phyloP scores from a whole-genome alignment of 1,140 invertebrate genomes.

The Caerostris extrusa region DNA sequence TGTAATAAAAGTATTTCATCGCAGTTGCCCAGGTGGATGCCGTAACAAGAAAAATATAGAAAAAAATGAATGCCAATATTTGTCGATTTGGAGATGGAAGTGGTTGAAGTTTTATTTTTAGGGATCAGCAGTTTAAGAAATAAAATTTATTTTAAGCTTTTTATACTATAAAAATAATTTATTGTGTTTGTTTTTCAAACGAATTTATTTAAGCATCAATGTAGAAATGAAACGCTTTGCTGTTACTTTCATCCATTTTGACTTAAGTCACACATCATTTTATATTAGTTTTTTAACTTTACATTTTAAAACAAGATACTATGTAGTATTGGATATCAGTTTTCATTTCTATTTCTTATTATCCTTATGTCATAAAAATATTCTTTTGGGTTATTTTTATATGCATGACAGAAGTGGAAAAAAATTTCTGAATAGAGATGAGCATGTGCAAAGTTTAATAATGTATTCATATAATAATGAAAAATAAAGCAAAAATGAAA shows the following conservation, averaged over 20 bases:
- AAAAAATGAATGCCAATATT: background rate
- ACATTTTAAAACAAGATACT: no score
- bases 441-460: no score
- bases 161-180: background rate
- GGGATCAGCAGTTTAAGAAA: background rate
- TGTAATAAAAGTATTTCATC: slow-evolving; percentile 27
- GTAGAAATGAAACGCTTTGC: background rate
- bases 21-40: background rate
- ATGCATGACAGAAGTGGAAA: no score
- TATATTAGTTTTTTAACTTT: no score
- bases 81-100: background rate
- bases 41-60: background rate
- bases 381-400: no score
- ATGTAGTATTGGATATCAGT: no score
- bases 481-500: no score
- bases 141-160: background rate
- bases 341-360: no score
- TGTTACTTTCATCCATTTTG: background rate
- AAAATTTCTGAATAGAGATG: no score
- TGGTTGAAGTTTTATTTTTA: background rate
- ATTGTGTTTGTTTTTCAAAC: background rate
- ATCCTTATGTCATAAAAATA: no score
- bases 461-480: no score
- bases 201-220: background rate
- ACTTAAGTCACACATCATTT: no score